Evolutionary conservation across 2,888 invertebrate genomes (phyloP).

Genomic region (Cylindroiulus punctatus): DNA sequence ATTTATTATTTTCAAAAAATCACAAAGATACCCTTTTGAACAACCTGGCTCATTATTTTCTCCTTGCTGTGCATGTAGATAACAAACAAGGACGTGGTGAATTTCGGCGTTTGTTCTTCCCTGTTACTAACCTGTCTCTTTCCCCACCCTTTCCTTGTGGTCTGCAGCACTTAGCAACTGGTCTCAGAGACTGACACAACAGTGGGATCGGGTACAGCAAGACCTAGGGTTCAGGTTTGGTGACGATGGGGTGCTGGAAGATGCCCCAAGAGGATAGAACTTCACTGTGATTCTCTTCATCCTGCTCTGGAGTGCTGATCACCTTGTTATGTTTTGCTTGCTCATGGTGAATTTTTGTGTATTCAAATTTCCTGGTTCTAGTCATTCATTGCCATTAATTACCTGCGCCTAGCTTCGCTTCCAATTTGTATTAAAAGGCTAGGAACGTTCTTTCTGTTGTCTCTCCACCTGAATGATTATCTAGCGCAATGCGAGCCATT

Average conservation of each 20-base stretch:
- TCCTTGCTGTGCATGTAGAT: neutral
- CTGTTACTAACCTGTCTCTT: constrained; percentile 56
- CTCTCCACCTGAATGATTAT: neutral
- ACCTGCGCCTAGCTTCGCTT: constrained; percentile 11
- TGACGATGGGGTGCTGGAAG: constrained; percentile 56
- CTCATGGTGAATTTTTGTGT: constrained; percentile 21
- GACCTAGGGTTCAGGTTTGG: constrained; percentile 57
- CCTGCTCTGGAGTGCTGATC: constrained; percentile 20
- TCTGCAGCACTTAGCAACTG: constrained; percentile 54
- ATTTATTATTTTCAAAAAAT: neutral
- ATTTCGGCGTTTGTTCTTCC: constrained; percentile 30
- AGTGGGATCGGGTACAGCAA: constrained; percentile 54
- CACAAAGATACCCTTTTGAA: neutral
- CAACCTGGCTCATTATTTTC: neutral
- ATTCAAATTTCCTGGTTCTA: constrained; percentile 12
- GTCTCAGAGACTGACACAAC: constrained; percentile 55
- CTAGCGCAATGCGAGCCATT: neutral
- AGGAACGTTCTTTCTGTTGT: neutral
- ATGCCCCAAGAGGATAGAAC: constrained; percentile 53
- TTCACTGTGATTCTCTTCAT: constrained; percentile 33
- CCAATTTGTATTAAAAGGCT: neutral
- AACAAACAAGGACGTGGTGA: neutral
- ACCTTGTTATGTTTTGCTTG: neutral
- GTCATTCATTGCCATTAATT: constrained; percentile 23
- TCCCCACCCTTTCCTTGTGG: constrained; percentile 49